Conservation (phyloP, 2,113 vertebrate genomes). For the Gallinago undulata region DNA sequence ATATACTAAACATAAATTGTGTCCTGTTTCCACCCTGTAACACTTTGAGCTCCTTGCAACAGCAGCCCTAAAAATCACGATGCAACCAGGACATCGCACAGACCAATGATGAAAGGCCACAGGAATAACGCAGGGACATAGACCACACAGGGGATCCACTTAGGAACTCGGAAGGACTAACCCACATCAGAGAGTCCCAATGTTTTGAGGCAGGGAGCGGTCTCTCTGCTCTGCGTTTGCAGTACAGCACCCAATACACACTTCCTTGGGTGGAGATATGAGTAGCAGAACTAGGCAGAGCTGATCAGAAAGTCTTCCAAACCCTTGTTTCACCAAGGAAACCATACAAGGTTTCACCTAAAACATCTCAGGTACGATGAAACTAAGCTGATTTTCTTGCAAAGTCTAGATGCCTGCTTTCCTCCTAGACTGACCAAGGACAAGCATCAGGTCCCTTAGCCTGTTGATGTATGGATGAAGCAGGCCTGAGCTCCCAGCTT, state of each 20-base stretch:
- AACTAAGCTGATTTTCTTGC: neutral
- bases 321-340: neutral
- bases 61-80: neutral
- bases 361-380: neutral
- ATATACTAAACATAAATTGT: neutral
- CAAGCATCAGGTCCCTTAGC: neutral
- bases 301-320: neutral
- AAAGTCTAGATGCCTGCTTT: neutral
- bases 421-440: neutral
- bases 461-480: neutral
- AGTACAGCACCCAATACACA: accelerated
- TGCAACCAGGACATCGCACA: neutral
- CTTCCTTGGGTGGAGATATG: neutral
- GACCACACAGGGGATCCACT: neutral
- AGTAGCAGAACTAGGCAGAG: neutral
- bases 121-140: neutral
- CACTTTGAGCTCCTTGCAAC: neutral
- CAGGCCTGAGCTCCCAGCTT: neutral
- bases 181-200: accelerated
- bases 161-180: neutral
- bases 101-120: neutral
- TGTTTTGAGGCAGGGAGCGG: neutral
- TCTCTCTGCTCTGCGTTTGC: neutral
- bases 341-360: neutral
- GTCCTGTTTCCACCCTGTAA: neutral